Evolutionary conservation across 2,888 invertebrate species (phyloP).

Genomic region (Thymelicus sylvestris): DNA sequence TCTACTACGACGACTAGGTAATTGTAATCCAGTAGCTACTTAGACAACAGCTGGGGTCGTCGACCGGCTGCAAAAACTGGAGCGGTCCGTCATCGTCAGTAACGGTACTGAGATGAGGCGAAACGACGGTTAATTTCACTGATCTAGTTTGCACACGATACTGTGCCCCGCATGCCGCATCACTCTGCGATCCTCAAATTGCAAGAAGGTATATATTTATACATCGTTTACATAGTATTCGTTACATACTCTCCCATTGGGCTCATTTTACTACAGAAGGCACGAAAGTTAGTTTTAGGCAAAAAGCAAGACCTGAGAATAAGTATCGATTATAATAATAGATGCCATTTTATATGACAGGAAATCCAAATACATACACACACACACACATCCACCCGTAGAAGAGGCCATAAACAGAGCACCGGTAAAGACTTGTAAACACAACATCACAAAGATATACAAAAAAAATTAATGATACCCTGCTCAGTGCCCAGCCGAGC

Average conservation of each 20-base stretch:
- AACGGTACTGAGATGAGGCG: constrained; percentile 39
- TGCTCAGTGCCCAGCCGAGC: not conserved
- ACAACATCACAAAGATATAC: not conserved
- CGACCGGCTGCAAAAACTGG: constrained; percentile 33
- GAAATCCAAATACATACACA: too few species aligned
- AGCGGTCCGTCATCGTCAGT: constrained; percentile 35
- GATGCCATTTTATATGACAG: too few species aligned
- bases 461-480: not conserved
- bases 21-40: not conserved
- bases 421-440: too few species aligned
- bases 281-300: too few species aligned
- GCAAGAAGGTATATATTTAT: not conserved
- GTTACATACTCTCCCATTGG: too few species aligned
- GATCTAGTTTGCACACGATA: constrained; percentile 37
- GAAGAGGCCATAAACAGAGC: too few species aligned
- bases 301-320: too few species aligned
- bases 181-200: not conserved
- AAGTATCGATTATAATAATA: too few species aligned
- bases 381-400: too few species aligned
- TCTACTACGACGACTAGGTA: too few species aligned
- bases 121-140: constrained; percentile 37
- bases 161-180: not conserved
- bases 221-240: too few species aligned
- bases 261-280: too few species aligned
- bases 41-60: constrained; percentile 19